Conservation (phyloP, 2,888 invertebrate genomes). For the Salpingus planirostris region DNA sequence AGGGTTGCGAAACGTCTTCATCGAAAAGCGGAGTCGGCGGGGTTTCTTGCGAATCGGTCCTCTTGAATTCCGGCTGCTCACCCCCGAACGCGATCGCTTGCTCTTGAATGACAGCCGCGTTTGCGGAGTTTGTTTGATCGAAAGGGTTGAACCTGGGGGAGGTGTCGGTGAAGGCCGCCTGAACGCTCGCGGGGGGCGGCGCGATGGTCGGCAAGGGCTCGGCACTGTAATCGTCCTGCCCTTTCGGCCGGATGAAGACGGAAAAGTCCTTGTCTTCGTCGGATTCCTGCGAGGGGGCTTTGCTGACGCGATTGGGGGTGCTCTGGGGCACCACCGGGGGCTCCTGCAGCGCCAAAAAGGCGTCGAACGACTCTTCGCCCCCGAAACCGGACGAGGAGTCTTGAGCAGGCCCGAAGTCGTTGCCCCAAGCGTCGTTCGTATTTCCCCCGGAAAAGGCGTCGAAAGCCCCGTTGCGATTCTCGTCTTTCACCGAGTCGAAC, state of each 20-base stretch:
- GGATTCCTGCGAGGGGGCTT: conserved; percentile 65
- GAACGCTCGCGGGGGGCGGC: conserved; percentile 58
- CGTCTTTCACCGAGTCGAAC: conserved; percentile 63
- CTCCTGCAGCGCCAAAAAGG: conserved; percentile 70
- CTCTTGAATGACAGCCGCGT: conserved; percentile 32
- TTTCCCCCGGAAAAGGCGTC: conserved; percentile 44
- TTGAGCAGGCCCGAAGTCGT: conserved; percentile 23
- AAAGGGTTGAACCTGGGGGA: conserved; percentile 73
- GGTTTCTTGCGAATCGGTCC: conserved; percentile 62
- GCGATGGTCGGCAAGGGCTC: conserved; percentile 63
- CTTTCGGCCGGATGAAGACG: conserved; percentile 64
- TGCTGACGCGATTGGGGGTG: conserved; percentile 53
- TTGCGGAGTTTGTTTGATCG: conserved; percentile 50
- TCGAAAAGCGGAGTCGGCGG: conserved; percentile 91
- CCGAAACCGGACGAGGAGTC: conserved; percentile 51
- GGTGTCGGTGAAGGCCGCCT: conserved; percentile 46
- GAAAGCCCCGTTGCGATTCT: conserved; percentile 41
- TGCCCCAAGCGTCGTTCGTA: conserved; percentile 37
- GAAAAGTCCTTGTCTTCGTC: conserved; percentile 71
- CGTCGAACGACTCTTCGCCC: conserved; percentile 67
- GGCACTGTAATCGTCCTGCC: conserved; percentile 42
- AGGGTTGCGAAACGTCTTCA: conserved; percentile 84
- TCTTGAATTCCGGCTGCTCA: conserved; percentile 37
- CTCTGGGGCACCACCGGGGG: conserved; percentile 60
- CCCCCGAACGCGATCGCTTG: conserved; percentile 29